Evolutionary conservation across 1,140 invertebrate species (phyloP).

Genomic region (Diorhabda sublineata): DNA sequence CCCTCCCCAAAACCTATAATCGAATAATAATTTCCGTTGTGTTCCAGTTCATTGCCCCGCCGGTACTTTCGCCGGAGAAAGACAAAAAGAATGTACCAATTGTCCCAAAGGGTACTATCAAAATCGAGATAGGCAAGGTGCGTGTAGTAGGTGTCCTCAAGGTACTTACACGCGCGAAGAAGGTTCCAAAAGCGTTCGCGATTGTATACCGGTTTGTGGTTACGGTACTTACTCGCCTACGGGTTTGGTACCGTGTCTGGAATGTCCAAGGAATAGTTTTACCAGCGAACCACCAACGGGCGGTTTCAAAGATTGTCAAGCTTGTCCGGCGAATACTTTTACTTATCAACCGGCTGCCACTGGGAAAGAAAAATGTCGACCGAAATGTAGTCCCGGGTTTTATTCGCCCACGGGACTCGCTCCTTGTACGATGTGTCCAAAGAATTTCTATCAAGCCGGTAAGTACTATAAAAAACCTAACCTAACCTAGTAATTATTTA

Average conservation of each 20-base stretch:
- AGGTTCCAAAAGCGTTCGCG: slow-evolving; percentile 76
- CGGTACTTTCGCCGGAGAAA: slow-evolving; percentile 86
- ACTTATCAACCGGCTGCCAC: slow-evolving; percentile 90
- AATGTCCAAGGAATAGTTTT: slow-evolving; percentile 91
- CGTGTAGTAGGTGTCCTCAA: slow-evolving; percentile 82
- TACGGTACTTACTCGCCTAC: slow-evolving; percentile 94
- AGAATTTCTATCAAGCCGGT: slow-evolving; percentile 84
- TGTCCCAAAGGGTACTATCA: slow-evolving; percentile 91
- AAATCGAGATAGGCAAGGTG: slow-evolving; percentile 82
- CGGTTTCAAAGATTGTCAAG: slow-evolving; percentile 91
- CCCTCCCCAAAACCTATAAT: neutral
- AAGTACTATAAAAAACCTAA: neutral
- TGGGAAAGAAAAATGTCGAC: slow-evolving; percentile 77
- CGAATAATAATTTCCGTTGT: neutral
- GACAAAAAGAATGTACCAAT: slow-evolving; percentile 81
- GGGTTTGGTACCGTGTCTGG: slow-evolving; percentile 89
- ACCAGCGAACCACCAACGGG: slow-evolving; percentile 81
- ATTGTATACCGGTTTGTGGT: slow-evolving; percentile 90
- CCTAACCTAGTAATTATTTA: too few species aligned
- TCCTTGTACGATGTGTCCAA: slow-evolving; percentile 91
- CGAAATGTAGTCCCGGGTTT: slow-evolving; percentile 86
- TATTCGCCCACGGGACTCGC: slow-evolving; percentile 93
- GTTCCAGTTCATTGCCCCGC: slow-evolving; percentile 88
- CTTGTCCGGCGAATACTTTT: slow-evolving; percentile 84
- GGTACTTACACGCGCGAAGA: slow-evolving; percentile 90